A percentile compares a stretch with the other conserved stretches of the same genome.
phyloP scores from a whole-genome alignment of 2,113 vertebrate species.

The Cynopterus brachyotis region DNA sequence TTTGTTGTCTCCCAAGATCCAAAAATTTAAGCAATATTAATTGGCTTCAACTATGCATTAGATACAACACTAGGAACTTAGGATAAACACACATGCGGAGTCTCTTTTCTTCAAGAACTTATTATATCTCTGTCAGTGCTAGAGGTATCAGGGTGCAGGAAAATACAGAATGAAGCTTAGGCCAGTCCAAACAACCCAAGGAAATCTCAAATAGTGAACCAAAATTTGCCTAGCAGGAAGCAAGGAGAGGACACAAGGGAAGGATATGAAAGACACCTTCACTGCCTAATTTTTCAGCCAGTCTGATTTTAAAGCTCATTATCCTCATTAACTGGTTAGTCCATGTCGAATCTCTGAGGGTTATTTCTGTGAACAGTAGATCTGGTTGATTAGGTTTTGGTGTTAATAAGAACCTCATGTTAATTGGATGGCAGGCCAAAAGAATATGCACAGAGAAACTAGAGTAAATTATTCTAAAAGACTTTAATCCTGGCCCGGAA shows the following conservation, averaged over 20 bases:
- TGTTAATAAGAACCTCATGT: constrained; percentile 38
- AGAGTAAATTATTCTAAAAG: neutral
- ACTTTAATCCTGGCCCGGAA: neutral
- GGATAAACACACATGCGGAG: neutral
- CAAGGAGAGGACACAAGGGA: neutral
- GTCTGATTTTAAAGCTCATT: constrained; percentile 52
- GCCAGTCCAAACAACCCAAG: neutral
- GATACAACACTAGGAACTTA: neutral
- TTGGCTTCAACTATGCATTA: neutral
- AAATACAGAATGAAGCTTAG: neutral
- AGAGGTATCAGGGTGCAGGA: fast-evolving
- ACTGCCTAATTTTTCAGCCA: neutral
- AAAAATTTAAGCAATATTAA: neutral
- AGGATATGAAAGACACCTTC: constrained; percentile 51
- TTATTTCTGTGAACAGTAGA: constrained; percentile 57
- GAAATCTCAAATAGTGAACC: neutral
- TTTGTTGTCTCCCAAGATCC: neutral
- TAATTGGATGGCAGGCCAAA: constrained; percentile 30
- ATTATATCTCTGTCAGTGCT: neutral
- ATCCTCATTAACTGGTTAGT: constrained; percentile 50
- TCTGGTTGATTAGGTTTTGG: constrained; percentile 59
- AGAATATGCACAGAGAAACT: neutral
- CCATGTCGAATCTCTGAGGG: constrained; percentile 52
- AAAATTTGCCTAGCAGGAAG: neutral
- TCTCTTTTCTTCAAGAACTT: neutral